Evolutionary conservation across 1,140 invertebrate genomes (phyloP), one percentile per base, ranked within the genome.

Genomic region (Littorina saxatilis): DNA sequence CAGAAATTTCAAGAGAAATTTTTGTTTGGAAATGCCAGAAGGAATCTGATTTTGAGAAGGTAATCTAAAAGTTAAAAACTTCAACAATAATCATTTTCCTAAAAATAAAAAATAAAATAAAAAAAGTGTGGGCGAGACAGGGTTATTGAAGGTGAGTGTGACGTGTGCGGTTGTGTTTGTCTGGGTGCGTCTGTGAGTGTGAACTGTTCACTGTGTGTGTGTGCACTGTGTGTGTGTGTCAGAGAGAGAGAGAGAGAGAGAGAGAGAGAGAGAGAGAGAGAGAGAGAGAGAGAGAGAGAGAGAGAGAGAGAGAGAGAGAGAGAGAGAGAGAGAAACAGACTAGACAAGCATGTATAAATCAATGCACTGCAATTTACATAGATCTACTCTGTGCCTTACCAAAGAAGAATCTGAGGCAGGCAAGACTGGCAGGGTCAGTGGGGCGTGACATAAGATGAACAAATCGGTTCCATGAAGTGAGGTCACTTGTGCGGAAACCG

Each of bases 381-480:
- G n/a, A n/a, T n/a, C n/a, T n/a, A 5, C 20, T 9, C 32, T 29
- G 23, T 39, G 32, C 37, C 66, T 39, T 35, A 96, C 96, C 96
- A 91, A 96, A 97, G 0, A 96, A 90, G 83, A 96, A 94, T 78
- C 96, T 94, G 23, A 95, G 94, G 0, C 96, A 91, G n/a, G 95
- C 96, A 35, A 97, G 93, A 88, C 95, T 95, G 0, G 96, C 94
- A 13, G 95, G 94, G 93, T 97, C 95, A n/a, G 94, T 94, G 0
- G 95, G 95, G 43, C 92, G 88, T 85, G 96, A 94, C 84, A 97
- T 89, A 75, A 95, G 93, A 17, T 85, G 74, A 0, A 94, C 92
- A 32, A 96, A 77, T 5, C 82, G 61, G 13, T 82, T 39, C 77
- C 80, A 84, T 35, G 86, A 88, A 20, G 61, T 73, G 0, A 90